These are phyloP conservation scores for Triplophysa siluroides DNA, from an alignment of 2,113 vertebrate genomes.

Conservation along the genomic window DNA sequence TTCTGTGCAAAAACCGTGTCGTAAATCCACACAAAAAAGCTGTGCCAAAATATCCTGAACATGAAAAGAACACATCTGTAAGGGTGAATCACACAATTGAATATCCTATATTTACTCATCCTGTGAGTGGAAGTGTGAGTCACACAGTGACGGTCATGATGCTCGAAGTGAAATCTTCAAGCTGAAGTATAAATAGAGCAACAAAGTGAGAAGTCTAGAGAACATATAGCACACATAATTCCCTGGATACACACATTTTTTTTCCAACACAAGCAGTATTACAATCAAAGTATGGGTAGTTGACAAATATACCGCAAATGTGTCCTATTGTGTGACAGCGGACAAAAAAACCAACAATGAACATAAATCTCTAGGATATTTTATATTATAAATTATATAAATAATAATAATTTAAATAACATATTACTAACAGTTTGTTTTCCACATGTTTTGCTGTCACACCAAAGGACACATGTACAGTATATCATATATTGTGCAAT, in stretches of 20 bases:
- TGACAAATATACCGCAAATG: too few relatives aligned
- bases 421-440: too few relatives aligned
- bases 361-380: too few relatives aligned
- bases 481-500: too few relatives aligned
- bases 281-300: too few relatives aligned
- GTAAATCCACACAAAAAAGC: too few relatives aligned
- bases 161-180: slow-evolving; percentile 20
- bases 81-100: not conserved
- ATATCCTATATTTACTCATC: slow-evolving; percentile 18
- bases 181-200: not conserved
- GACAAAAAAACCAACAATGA: not conserved
- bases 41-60: not conserved
- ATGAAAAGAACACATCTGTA: not conserved
- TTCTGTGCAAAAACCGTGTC: too few relatives aligned
- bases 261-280: not conserved
- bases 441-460: too few relatives aligned
- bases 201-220: not conserved
- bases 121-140: slow-evolving; percentile 25
- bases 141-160: slow-evolving; percentile 5
- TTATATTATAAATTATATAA: too few relatives aligned
- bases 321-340: too few relatives aligned
- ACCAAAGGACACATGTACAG: too few relatives aligned
- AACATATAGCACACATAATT: not conserved
- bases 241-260: not conserved
- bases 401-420: too few relatives aligned